Percentiles rank a stretch among this genome's conserved stretches.
These are phyloP conservation scores for Caretta caretta DNA, from an alignment of 2,113 vertebrate species.

Conservation along the genomic window DNA sequence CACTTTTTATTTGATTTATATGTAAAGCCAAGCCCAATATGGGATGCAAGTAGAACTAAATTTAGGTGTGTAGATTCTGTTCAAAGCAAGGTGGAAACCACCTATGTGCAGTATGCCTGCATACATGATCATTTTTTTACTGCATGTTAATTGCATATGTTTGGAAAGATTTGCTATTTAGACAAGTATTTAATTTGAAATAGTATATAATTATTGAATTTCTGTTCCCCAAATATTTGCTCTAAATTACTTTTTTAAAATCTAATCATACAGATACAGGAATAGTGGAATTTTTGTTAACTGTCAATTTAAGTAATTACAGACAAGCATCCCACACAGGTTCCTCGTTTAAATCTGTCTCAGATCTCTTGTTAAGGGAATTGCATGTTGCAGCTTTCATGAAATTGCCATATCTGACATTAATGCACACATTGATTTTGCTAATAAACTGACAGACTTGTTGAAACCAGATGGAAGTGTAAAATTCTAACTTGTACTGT, in stretches of 20 bases:
- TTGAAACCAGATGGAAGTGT: background rate
- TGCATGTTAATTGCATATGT: background rate
- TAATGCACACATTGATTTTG: background rate
- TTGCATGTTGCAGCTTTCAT: background rate
- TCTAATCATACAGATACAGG: background rate
- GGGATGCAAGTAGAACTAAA: background rate
- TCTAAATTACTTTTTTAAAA: background rate
- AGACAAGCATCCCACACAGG: background rate
- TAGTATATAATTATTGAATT: background rate
- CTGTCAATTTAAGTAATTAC: slow-evolving; percentile 7
- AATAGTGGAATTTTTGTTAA: background rate
- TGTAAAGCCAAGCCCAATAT: background rate
- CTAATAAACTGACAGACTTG: background rate
- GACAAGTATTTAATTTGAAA: background rate
- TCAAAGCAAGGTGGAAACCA: background rate
- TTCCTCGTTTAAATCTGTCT: background rate
- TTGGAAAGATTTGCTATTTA: background rate
- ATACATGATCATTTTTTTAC: background rate
- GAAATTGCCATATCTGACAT: slow-evolving; percentile 6
- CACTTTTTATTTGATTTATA: background rate
- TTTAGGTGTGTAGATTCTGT: background rate
- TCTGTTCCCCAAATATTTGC: background rate
- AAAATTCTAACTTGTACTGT: background rate
- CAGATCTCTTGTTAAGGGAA: background rate
- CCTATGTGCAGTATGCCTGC: background rate